Conservation (phyloP, 2,113 vertebrate species). For the Neolamprologus fasciatus region DNA sequence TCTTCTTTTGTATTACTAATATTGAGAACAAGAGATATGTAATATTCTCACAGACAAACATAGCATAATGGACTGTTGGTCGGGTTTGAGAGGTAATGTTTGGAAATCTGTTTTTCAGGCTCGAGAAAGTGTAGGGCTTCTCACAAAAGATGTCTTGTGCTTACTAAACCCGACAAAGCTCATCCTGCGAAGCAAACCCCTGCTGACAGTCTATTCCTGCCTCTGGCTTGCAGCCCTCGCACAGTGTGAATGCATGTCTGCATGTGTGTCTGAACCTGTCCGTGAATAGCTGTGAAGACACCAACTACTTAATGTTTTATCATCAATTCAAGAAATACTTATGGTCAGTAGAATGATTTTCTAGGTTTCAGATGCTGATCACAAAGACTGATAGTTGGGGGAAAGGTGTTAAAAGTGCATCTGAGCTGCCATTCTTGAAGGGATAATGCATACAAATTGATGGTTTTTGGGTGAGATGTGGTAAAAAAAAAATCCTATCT, state of each 20-base stretch:
- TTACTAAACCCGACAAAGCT: neutral
- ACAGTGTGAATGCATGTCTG: neutral
- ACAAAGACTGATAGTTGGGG: neutral
- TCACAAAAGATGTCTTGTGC: neutral
- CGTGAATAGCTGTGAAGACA: neutral
- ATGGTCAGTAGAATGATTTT: neutral
- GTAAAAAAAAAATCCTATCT: neutral
- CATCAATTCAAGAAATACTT: neutral
- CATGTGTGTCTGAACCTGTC: neutral
- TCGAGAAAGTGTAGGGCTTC: neutral
- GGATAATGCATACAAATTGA: neutral
- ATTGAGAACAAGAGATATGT: neutral
- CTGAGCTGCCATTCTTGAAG: neutral
- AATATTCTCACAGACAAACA: neutral
- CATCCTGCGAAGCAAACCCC: conserved; percentile 21
- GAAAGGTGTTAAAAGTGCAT: neutral
- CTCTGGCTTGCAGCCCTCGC: conserved; percentile 7
- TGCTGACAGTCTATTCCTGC: conserved; percentile 34
- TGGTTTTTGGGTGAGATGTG: neutral
- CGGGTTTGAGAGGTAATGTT: neutral
- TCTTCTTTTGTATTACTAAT: neutral
- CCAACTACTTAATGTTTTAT: neutral
- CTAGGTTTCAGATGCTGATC: neutral
- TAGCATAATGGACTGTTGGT: neutral
- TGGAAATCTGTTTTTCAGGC: neutral